These are phyloP conservation scores for Philaethria dido DNA, from an alignment of 2,888 invertebrate genomes.

Conservation along the genomic window DNA sequence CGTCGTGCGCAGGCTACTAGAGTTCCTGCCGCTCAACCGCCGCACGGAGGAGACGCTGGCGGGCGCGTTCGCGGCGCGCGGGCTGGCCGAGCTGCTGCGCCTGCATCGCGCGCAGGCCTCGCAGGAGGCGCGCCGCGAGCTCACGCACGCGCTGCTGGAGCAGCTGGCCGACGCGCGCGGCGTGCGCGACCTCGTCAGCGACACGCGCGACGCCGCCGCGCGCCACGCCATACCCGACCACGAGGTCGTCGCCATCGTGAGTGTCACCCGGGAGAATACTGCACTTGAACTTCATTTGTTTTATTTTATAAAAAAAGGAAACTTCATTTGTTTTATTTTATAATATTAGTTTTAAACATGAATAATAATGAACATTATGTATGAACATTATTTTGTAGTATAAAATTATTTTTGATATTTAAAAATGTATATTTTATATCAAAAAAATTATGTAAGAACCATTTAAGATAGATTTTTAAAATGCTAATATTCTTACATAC, in stretches of 20 bases:
- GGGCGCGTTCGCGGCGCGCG: slow-evolving; percentile 90
- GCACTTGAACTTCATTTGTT: no score
- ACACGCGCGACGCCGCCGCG: slow-evolving; percentile 93
- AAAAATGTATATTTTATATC: no score
- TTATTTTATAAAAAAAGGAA: no score
- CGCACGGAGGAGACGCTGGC: slow-evolving; percentile 95
- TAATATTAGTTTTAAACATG: no score
- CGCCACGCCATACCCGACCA: slow-evolving; percentile 94
- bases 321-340: no score
- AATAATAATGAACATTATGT: no score
- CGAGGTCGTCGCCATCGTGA: slow-evolving; percentile 93
- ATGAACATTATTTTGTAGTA: no score
- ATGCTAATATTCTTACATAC: no score
- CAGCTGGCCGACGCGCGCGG: slow-evolving; percentile 94
- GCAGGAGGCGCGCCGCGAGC: slow-evolving; percentile 82
- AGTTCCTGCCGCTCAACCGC: slow-evolving; percentile 97
- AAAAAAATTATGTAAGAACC: no score
- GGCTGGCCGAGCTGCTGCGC: slow-evolving; percentile 91
- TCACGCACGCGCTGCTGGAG: slow-evolving; percentile 89
- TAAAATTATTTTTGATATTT: no score
- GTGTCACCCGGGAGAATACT: no score
- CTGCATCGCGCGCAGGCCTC: slow-evolving; percentile 92
- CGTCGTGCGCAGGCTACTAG: slow-evolving; percentile 88
- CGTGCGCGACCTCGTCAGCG: slow-evolving; percentile 92
- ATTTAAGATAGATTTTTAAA: no score